phyloP scores from a whole-genome alignment of 2,113 vertebrate genomes.

The Paralichthys olivaceus region DNA sequence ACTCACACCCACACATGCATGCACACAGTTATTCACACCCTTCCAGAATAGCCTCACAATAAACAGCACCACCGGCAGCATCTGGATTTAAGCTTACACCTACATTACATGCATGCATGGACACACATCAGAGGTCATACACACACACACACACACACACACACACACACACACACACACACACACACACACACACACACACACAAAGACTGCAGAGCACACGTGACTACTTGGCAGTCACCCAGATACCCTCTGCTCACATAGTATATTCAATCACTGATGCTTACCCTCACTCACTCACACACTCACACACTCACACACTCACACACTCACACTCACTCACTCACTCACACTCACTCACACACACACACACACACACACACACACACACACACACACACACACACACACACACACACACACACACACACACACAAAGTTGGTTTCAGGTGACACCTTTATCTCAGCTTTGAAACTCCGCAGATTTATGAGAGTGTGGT shows the following conservation, averaged over 20 bases:
- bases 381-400: constrained; percentile 16
- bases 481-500: constrained; percentile 34
- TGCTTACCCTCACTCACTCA: background rate
- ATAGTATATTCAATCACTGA: constrained; percentile 27
- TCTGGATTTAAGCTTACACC: constrained; percentile 83
- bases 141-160: background rate
- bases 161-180: constrained; percentile 11
- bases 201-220: constrained; percentile 33
- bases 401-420: constrained; percentile 13
- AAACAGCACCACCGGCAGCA: constrained; percentile 90
- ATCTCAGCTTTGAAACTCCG: background rate
- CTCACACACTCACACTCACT: constrained; percentile 2
- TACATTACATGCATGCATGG: constrained; percentile 35
- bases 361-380: constrained; percentile 13
- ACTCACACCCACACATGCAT: constrained; percentile 8
- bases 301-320: background rate
- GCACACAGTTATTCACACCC: constrained; percentile 27
- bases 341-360: background rate
- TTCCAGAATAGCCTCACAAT: constrained; percentile 92
- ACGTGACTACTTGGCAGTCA: constrained; percentile 54
- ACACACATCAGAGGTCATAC: constrained; percentile 34
- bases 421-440: constrained; percentile 7
- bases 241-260: constrained; percentile 43
- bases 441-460: constrained; percentile 24
- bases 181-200: background rate